These are phyloP conservation scores for Leptocoma aspasia DNA, from an alignment of 2,113 vertebrate species.

Conservation along the genomic window DNA sequence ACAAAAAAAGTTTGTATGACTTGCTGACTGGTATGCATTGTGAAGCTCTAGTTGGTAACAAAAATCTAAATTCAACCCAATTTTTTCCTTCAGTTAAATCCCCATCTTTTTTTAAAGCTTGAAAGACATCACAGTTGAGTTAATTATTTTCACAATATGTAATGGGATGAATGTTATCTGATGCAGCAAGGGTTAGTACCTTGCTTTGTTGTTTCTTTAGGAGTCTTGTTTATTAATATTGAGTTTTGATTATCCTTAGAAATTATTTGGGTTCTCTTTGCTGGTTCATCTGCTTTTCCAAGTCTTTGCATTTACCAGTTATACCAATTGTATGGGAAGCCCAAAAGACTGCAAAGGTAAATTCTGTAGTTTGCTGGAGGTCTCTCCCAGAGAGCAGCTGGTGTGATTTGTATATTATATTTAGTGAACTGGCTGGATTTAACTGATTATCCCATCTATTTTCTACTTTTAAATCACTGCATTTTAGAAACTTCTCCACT, in stretches of 20 bases:
- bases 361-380: background rate
- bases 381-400: background rate
- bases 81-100: background rate
- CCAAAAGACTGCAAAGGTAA: background rate
- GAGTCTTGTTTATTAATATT: background rate
- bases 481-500: background rate
- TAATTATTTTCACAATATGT: background rate
- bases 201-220: background rate
- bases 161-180: background rate
- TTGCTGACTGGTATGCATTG: background rate
- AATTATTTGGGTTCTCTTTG: background rate
- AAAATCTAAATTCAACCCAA: background rate
- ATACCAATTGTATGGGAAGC: background rate
- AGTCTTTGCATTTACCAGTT: background rate
- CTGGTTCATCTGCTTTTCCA: background rate
- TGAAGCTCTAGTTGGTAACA: background rate
- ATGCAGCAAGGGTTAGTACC: background rate
- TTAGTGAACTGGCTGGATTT: background rate
- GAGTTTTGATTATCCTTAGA: background rate
- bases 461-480: background rate
- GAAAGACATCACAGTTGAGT: background rate
- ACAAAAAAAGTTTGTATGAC: background rate
- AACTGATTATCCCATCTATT: background rate
- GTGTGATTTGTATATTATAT: background rate
- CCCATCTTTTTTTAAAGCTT: background rate